Evolutionary conservation across 2,888 invertebrate genomes (phyloP).

Genomic region (Himalopsyche japonica): DNA sequence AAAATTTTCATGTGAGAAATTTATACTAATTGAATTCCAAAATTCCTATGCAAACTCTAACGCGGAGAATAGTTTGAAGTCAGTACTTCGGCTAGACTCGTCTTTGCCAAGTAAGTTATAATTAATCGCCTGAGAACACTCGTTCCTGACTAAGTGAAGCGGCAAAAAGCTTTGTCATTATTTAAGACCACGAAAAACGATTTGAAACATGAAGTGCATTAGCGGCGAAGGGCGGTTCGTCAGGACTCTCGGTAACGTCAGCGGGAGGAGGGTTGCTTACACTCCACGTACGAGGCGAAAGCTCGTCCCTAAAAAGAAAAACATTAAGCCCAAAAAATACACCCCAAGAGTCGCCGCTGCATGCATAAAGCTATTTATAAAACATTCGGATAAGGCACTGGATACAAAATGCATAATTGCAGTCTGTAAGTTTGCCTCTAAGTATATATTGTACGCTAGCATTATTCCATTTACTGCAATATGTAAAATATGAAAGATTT

Average conservation of each 20-base stretch:
- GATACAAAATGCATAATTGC: no score
- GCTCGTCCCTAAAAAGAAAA: neutral
- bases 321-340: neutral
- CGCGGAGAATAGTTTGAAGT: neutral
- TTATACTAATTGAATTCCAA: neutral
- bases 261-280: slow-evolving; percentile 1
- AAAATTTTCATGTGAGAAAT: neutral
- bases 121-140: neutral
- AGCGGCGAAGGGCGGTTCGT: neutral
- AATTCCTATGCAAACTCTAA: neutral
- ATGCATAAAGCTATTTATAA: neutral
- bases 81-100: neutral
- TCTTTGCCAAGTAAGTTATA: neutral
- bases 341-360: neutral
- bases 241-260: neutral
- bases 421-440: no score
- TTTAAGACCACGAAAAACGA: slow-evolving; percentile 20
- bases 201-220: slow-evolving; percentile 20
- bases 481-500: no score
- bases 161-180: slow-evolving; percentile 10
- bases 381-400: neutral
- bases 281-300: neutral
- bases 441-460: no score
- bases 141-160: neutral
- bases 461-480: no score